phyloP scores from a whole-genome alignment of 2,797 vertebrate genomes.

The Anguilla anguilla region DNA sequence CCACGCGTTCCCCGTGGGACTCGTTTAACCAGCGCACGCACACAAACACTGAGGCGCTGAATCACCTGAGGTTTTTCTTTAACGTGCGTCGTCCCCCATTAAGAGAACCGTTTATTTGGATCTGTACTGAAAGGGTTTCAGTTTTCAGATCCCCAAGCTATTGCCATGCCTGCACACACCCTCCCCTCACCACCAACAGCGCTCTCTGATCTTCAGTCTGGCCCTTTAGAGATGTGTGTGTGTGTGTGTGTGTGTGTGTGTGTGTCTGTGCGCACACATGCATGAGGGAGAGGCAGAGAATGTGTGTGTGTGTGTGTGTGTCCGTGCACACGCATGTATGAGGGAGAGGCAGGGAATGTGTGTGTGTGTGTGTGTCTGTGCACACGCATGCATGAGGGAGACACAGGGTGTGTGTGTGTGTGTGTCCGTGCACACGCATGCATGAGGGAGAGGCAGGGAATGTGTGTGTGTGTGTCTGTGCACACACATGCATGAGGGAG shows the following conservation, averaged over 20 bases:
- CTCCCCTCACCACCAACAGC: constrained; percentile 34
- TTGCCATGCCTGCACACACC: constrained; percentile 34
- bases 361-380: not conserved
- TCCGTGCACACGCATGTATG: not conserved
- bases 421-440: constrained; percentile 53
- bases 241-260: not conserved
- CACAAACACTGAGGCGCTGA: constrained; percentile 45
- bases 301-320: not conserved
- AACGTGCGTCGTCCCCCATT: constrained; percentile 60
- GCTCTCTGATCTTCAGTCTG: constrained; percentile 19
- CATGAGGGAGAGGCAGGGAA: constrained; percentile 45
- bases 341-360: constrained; percentile 17
- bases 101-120: constrained; percentile 57
- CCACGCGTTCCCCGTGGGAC: constrained; percentile 54
- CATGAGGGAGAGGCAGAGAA: constrained; percentile 23
- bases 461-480: constrained; percentile 36
- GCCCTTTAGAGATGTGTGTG: not conserved
- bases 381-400: not conserved
- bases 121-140: constrained; percentile 38
- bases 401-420: no score
- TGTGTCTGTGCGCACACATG: not conserved
- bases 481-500: constrained; percentile 61
- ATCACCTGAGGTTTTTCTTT: constrained; percentile 53
- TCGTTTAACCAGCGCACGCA: constrained; percentile 58
- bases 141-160: constrained; percentile 28